phyloP scores from a whole-genome alignment of 2,113 vertebrate species.

The Spilogale gracilis region DNA sequence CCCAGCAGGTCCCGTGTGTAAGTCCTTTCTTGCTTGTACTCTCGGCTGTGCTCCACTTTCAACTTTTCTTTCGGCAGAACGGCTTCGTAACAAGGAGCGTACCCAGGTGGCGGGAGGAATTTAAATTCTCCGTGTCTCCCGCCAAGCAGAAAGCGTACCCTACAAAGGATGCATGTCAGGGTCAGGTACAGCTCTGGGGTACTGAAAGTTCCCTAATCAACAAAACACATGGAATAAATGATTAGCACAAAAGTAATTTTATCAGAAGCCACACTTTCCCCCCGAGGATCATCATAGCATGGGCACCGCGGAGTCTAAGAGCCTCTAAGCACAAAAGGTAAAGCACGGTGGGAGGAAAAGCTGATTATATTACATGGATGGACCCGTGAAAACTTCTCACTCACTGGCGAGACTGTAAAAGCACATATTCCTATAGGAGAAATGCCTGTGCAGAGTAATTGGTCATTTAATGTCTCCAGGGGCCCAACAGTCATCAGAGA shows the following conservation, averaged over 20 bases:
- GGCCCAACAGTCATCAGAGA: not conserved
- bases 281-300: not conserved
- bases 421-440: not conserved
- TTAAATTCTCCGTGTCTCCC: slow-evolving; percentile 98
- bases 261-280: not conserved
- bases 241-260: not conserved
- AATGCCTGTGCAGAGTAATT: not conserved
- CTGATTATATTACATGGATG: not conserved
- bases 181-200: not conserved
- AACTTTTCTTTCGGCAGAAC: slow-evolving; percentile 96
- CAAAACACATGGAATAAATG: not conserved
- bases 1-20: slow-evolving; percentile 92
- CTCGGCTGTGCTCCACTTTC: slow-evolving; percentile 94
- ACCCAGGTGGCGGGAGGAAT: slow-evolving; percentile 96
- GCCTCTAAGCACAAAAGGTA: not conserved
- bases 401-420: not conserved
- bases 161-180: slow-evolving; percentile 71
- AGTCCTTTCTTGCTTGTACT: slow-evolving; percentile 92
- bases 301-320: not conserved
- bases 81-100: slow-evolving; percentile 96
- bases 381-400: not conserved
- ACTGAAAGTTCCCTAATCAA: not conserved
- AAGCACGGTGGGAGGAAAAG: not conserved
- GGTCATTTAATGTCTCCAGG: not conserved
- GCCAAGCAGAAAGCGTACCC: slow-evolving; percentile 95